Conservation (phyloP, 2,113 vertebrate species). For the Erythrolamprus reginae region DNA sequence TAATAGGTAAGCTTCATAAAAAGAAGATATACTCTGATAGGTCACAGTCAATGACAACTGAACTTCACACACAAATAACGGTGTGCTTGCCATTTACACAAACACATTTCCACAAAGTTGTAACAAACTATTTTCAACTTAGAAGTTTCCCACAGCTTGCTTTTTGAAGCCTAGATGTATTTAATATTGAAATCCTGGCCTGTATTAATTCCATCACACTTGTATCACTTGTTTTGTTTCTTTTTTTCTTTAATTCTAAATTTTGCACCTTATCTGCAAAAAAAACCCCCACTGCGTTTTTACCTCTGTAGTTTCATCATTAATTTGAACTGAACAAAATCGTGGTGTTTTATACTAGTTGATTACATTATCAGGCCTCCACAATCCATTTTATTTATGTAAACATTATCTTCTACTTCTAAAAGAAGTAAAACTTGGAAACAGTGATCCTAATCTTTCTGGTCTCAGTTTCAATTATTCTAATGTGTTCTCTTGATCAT, state of each 20-base stretch:
- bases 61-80: background rate
- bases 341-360: background rate
- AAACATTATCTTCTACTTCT: background rate
- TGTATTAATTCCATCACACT: background rate
- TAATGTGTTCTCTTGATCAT: background rate
- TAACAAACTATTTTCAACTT: background rate
- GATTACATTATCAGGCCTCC: background rate
- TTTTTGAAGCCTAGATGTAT: background rate
- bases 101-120: background rate
- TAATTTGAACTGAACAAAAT: background rate
- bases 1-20: too few relatives aligned
- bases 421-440: background rate
- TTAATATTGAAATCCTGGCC: background rate
- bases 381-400: background rate
- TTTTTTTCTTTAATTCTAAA: background rate
- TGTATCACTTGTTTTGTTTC: background rate
- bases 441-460: background rate
- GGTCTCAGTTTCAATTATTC: background rate
- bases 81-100: background rate
- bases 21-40: too few relatives aligned
- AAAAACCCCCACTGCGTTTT: background rate
- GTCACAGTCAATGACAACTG: background rate
- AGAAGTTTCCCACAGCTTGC: background rate
- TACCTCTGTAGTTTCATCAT: background rate
- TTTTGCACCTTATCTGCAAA: background rate